Conservation (phyloP, 2,888 invertebrate genomes). For the Polylopha cassiicola region DNA sequence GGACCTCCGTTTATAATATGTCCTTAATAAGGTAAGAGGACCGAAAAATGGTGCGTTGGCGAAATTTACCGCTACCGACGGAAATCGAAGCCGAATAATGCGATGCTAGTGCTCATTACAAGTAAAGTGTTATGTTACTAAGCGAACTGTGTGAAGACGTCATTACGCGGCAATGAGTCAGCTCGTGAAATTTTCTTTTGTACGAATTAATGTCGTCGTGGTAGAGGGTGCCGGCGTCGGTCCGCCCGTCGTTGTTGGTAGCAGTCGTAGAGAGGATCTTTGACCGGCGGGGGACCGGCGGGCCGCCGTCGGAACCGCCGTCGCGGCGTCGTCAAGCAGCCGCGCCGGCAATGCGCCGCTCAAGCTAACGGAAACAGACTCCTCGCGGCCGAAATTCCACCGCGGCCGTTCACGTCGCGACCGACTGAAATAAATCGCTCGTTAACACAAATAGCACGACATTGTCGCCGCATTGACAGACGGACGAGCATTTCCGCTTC, state of each 20-base stretch:
- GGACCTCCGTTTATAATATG: constrained; percentile 41
- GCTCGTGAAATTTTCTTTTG: constrained; percentile 71
- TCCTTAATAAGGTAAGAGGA: constrained; percentile 52
- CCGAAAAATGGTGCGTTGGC: constrained; percentile 36
- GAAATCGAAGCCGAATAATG: constrained; percentile 31
- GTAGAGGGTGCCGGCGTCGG: constrained; percentile 45
- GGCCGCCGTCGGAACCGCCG: constrained; percentile 23
- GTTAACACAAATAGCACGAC: constrained; percentile 74
- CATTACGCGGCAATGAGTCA: constrained; percentile 61
- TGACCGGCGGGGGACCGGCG: constrained; percentile 27
- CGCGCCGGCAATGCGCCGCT: constrained; percentile 20
- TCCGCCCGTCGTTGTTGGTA: constrained; percentile 27
- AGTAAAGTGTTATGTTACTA: constrained; percentile 38
- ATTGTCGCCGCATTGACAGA: constrained; percentile 72
- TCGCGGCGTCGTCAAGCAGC: constrained; percentile 29
- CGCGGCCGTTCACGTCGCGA: constrained; percentile 72
- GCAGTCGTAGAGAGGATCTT: constrained; percentile 25
- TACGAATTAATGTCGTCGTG: constrained; percentile 51
- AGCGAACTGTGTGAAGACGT: constrained; percentile 34
- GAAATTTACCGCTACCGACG: constrained; percentile 24
- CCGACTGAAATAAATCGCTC: constrained; percentile 75
- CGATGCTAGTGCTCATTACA: constrained; percentile 30
- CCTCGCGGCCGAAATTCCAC: constrained; percentile 72
- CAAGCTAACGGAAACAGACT: constrained; percentile 70
- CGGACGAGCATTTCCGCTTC: constrained; percentile 68